Evolutionary conservation across 2,888 invertebrate genomes (phyloP), one percentile per base, ranked within the genome.

Genomic region (Limnephilus marmoratus): DNA sequence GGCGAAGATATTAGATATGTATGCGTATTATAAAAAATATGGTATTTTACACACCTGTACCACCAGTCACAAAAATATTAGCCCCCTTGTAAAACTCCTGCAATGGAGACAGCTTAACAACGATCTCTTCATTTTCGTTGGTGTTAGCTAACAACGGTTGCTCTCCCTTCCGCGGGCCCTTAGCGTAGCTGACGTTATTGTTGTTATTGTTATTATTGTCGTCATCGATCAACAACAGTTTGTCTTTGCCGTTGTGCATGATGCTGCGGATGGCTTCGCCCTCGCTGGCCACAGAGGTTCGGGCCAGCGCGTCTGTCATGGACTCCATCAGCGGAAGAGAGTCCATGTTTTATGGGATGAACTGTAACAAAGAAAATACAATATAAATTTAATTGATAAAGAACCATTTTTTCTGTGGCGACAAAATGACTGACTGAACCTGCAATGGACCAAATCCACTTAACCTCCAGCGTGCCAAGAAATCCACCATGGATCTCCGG

Each of bases 51-150:
- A 95, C 93, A 96, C 97, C 97, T 93, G 97, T 97, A 49, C 96
- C 97, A 90, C 97, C 97, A 53, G 97, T 97, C 45, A 97, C 95
- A 12, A 97, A 95, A 0, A 97, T 94, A 94, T 96, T 96, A 94
- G 97, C 97, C 29, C 96, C 96, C 93, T 96, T 94, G 93, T 97
- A 97, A 95, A 97, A 97, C 94, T 95, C 94, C 94, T 97, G 97
- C 12, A 97, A 94, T 0, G 96, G 95, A 0, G 96, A 95, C 92
- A 95, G 92, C 41, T 92, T 93, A 24, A 92, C 90, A 88, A 85
- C 92, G 9, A 34, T 37, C 37, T 90, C 86, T 53, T 86, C 91
- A 15, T 90, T 90, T n/a, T 90, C 81, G 34, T 45, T 68, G 34
- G 34, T 37, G 31, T 85, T 81, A 13, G 80, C 86, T 3, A 87